phyloP scores from a whole-genome alignment of 2,113 vertebrate genomes.

The Maccullochella peelii region DNA sequence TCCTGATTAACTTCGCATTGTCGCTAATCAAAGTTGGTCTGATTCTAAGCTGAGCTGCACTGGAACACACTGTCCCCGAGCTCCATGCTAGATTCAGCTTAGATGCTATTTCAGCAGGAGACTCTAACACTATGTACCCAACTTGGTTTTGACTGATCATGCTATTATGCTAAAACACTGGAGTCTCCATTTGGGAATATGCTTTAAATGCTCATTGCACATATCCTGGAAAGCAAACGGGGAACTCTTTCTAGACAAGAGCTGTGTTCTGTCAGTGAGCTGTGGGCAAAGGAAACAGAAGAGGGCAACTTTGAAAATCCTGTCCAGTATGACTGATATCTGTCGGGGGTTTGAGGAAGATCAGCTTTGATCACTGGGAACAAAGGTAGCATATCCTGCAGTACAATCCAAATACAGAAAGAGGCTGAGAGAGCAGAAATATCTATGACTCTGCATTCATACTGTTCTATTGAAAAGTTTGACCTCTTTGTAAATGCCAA shows the following conservation, averaged over 20 bases:
- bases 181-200: constrained; percentile 28
- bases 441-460: not conserved
- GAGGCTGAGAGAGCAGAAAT: constrained; percentile 22
- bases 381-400: constrained; percentile 36
- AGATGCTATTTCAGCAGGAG: constrained; percentile 25
- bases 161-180: constrained; percentile 41
- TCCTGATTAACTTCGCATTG: constrained; percentile 61
- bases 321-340: constrained; percentile 45
- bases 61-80: constrained; percentile 48
- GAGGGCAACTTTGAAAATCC: constrained; percentile 18
- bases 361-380: constrained; percentile 47
- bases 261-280: constrained; percentile 4
- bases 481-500: not conserved
- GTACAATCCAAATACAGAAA: not conserved
- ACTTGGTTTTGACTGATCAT: constrained; percentile 37
- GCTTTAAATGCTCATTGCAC: constrained; percentile 54
- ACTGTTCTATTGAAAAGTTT: constrained; percentile 3
- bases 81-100: constrained; percentile 31
- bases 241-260: constrained; percentile 26
- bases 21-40: constrained; percentile 60
- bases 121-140: constrained; percentile 2
- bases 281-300: constrained; percentile 14
- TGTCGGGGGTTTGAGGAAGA: constrained; percentile 37
- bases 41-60: constrained; percentile 27
- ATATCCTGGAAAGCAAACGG: constrained; percentile 45